A percentile compares a stretch with the other conserved stretches of the same genome.
Evolutionary conservation across 1,140 invertebrate genomes (phyloP).

Genomic region (Limonius californicus): DNA sequence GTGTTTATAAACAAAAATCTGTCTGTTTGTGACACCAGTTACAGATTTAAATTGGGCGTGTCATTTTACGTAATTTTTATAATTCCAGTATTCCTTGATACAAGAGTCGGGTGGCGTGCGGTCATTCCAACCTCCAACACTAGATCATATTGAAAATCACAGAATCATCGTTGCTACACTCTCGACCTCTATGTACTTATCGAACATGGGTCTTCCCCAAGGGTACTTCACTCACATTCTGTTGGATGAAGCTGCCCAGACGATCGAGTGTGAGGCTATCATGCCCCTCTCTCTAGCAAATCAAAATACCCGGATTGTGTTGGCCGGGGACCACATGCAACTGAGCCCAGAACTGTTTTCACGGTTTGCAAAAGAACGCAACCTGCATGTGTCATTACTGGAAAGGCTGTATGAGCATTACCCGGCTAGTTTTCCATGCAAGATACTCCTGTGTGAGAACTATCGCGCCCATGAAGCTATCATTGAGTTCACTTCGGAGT

Average conservation of each 20-base stretch:
- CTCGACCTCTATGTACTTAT: constrained; percentile 73
- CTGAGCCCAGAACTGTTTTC: constrained; percentile 80
- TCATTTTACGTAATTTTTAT: too few relatives aligned
- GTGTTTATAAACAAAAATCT: too few relatives aligned
- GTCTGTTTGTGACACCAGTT: too few relatives aligned
- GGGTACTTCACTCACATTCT: constrained; percentile 83
- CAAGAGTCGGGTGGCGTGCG: constrained; percentile 52
- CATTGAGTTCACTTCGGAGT: constrained; percentile 73
- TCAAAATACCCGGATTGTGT: constrained; percentile 68
- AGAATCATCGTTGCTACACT: constrained; percentile 81
- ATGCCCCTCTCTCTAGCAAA: constrained; percentile 75
- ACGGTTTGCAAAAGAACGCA: constrained; percentile 69
- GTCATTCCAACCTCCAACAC: constrained; percentile 64
- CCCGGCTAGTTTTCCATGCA: constrained; percentile 69
- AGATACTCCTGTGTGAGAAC: constrained; percentile 81
- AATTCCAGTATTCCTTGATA: constrained; percentile 70
- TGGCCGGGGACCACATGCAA: constrained; percentile 90
- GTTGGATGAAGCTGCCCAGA: constrained; percentile 86
- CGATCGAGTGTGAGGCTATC: constrained; percentile 82
- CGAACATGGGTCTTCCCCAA: constrained; percentile 61
- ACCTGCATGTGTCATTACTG: constrained; percentile 73
- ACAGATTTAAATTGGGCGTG: too few relatives aligned
- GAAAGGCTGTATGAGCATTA: constrained; percentile 80
- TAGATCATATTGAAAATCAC: constrained; percentile 69
- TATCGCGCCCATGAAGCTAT: constrained; percentile 83